Base-by-base conservation (phyloP, 2,113 vertebrate species). In the Tychaedon coryphoeus region DNA sequence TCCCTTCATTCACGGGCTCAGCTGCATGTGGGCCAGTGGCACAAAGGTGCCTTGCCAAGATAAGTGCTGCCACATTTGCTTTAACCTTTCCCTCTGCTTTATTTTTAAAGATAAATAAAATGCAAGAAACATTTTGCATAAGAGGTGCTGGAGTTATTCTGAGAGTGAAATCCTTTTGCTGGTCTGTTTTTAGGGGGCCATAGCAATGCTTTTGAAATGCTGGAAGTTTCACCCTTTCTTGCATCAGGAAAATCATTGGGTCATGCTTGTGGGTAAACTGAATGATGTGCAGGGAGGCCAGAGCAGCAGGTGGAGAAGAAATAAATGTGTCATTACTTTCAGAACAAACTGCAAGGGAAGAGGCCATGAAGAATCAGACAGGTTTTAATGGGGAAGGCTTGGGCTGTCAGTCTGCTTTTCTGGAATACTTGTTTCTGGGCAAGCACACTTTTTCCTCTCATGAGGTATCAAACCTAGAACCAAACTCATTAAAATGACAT, bases 11-110 rank as follows among this genome's bases (percentile, higher is more conserved):
- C 48, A 1, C 10, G 31, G 28, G 3, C 45, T 47, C 51, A 22
- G 28, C 9, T 1, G 0, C 26, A 10, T 2, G 4, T 0, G 19
- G 40, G 36, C 36, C 12, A 5, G 1, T 14, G 45, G 15, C 34
- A 67, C 43, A 31, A n/a, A 69, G 58, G 2, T 51, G 43, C 65
- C 40, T 56, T 43, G 57, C 22, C 61, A 45, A 64, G 56, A 15
- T 8, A 17, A 51, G 26, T 28, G 50, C 15, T 54, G 16, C 42
- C n/a, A 38, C 48, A 70, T 65, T 86, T 36, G 33, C 42, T 92
- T 71, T 69, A 29, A 51, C 50, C 16, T 51, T 51, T 51, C 50
- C 65, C 34, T 73, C 73, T 42, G 38, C 7, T 57, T 24, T 10
- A 28, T 34, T 69, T 62, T 50, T 5, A 8, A 81, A 62, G 33